Percentiles rank a stretch among this genome's conserved stretches.
Evolutionary conservation across 2,113 vertebrate genomes (phyloP).

Genomic region (Motacilla alba): DNA sequence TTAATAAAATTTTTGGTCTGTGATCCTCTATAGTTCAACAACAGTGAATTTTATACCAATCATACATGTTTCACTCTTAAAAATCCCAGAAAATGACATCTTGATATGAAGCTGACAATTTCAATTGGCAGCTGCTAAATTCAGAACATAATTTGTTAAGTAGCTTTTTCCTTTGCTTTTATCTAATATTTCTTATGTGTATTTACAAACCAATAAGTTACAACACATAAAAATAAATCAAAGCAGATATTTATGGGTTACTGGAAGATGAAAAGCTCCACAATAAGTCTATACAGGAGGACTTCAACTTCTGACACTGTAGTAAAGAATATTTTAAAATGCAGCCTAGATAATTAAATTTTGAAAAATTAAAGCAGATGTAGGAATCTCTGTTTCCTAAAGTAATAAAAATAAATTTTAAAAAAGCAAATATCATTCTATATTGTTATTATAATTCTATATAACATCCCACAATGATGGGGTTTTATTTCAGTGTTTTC

Average conservation of each 20-base stretch:
- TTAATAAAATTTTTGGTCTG: not conserved
- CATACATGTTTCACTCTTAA: not conserved
- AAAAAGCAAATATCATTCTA: not conserved
- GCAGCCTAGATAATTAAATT: not conserved
- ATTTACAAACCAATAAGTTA: not conserved
- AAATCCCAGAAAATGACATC: not conserved
- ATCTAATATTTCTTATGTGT: not conserved
- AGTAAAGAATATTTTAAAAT: not conserved
- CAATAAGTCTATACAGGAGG: not conserved
- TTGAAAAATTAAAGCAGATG: not conserved
- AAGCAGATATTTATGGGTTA: not conserved
- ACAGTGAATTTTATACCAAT: not conserved
- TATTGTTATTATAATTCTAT: not conserved
- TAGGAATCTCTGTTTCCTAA: not conserved
- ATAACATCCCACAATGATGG: accelerated
- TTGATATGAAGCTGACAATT: not conserved
- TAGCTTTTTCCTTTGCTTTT: not conserved
- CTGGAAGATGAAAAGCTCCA: not conserved
- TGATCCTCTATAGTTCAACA: not conserved
- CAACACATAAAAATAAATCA: not conserved
- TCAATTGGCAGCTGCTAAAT: not conserved
- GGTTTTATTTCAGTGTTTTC: not conserved
- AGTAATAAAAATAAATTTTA: not conserved
- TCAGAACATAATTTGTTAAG: not conserved
- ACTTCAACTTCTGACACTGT: not conserved